A percentile compares a stretch with the other conserved stretches of the same genome.
Evolutionary conservation across 2,113 vertebrate species (phyloP).

Genomic region (Cricetomys ansorgei): DNA sequence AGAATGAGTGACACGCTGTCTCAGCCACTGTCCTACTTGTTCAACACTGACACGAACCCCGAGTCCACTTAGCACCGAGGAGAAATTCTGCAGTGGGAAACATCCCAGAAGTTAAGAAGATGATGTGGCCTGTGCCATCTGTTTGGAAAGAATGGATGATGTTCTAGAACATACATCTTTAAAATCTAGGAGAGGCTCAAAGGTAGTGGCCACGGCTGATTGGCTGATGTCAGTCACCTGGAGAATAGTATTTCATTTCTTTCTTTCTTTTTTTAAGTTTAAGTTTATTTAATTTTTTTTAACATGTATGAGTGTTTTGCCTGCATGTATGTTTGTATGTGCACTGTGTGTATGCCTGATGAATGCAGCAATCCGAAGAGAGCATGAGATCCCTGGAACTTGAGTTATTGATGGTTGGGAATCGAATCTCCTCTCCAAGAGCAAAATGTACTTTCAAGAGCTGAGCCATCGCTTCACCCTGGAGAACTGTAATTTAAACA

Average conservation of each 20-base stretch:
- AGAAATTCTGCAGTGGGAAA: neutral
- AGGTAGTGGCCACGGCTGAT: neutral
- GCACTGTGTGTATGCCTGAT: neutral
- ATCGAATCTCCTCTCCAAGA: neutral
- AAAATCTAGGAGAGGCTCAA: neutral
- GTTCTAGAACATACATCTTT: neutral
- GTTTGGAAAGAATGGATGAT: conserved; percentile 1
- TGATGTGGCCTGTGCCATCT: neutral
- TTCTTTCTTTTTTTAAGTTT: neutral
- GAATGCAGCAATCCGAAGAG: neutral
- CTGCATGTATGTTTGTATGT: neutral
- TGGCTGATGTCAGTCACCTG: neutral
- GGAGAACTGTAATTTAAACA: neutral
- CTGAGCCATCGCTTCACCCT: neutral
- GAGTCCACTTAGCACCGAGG: neutral
- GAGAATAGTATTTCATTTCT: neutral
- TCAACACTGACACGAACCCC: neutral
- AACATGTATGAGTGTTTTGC: neutral
- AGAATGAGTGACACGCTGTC: fast-evolving
- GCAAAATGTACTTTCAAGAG: too few species aligned
- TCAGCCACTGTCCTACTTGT: neutral
- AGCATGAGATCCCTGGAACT: neutral
- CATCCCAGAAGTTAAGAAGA: neutral
- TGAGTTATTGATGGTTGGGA: neutral
- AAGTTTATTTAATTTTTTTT: neutral